Base-by-base conservation (phyloP, 2,888 invertebrate species). In the Hypomecis punctinalis region DNA sequence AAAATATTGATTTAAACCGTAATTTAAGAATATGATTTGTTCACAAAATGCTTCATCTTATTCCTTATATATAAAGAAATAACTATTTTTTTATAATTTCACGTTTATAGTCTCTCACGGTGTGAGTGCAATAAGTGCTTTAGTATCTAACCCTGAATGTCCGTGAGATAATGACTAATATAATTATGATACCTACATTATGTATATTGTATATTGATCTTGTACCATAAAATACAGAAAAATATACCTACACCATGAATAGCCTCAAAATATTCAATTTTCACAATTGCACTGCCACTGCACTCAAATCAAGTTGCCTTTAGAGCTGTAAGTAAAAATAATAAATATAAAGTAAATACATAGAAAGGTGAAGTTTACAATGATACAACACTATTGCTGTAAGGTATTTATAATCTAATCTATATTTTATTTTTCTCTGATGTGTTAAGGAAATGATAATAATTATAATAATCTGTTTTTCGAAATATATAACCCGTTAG, bases 301-400 rank as follows among this genome's bases (percentile, higher is more conserved):
- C 33, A 52, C 9, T 35, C 39, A 8, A 9, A 40, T 23, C 52
- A 52, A n/a, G 6, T 42, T 40, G 52, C 52, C 13, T 23, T 23
- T 52, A 39, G 7, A 23, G 23, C 5, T 5, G 10, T 45, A 47
- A 33, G n/a, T 5, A 11, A 11, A 11, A 43, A n/a, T 43, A 11
- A 43, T 23, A 23, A 23, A 23, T 23, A 23, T 1, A 23, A 23
- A 23, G 3, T 23, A 23, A 23, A 23, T 23, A 39, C 11, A 35
- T 43, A 48, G 48, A 46, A 55, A 64, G 36, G 59, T 63, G 43
- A 60, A 64, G 63, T 55, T 64, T 59, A 60, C 63, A 64, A 59
- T 55, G 36, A 23, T 37, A n/a, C n/a, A 46, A 48, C 10, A 23
- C 13, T 45, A 35, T 13, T 40, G 13, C 36, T n/a, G 56, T 64